These are phyloP conservation scores for Copidosoma aretas DNA, from an alignment of 2,888 invertebrate genomes.

Conservation along the genomic window DNA sequence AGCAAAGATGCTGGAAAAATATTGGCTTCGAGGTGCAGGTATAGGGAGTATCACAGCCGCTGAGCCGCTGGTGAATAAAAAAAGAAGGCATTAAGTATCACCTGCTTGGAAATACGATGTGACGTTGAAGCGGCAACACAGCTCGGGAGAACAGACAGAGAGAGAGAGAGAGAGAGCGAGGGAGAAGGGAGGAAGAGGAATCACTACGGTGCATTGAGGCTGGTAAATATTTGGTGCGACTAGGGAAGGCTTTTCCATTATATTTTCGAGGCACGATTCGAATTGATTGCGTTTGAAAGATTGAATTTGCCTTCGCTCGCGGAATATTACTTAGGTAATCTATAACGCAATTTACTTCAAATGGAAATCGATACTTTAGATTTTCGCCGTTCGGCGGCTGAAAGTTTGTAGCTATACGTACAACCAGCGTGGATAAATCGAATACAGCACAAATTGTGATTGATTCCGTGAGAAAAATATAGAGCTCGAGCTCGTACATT, in stretches of 20 bases:
- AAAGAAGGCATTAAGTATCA: constrained; percentile 7
- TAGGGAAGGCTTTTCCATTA: neutral
- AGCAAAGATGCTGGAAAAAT: neutral
- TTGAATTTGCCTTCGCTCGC: neutral
- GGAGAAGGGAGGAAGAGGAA: neutral
- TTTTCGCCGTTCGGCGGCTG: neutral
- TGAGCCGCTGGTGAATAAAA: neutral
- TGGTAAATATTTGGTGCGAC: neutral
- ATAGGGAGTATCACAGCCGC: neutral
- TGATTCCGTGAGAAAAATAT: no score
- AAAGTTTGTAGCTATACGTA: no score
- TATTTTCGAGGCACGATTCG: neutral
- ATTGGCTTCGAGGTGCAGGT: neutral
- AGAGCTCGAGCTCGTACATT: no score
- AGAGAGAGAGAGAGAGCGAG: neutral
- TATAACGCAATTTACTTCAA: neutral
- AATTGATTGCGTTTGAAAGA: neutral
- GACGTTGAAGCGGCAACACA: neutral
- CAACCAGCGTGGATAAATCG: no score
- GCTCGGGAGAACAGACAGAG: no score
- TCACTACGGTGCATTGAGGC: neutral
- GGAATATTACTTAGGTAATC: neutral
- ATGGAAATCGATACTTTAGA: neutral
- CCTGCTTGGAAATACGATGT: constrained; percentile 17
- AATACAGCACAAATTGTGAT: no score